These are phyloP conservation scores for Pseudoips prasinana DNA, from an alignment of 2,888 invertebrate species.

Conservation along the genomic window DNA sequence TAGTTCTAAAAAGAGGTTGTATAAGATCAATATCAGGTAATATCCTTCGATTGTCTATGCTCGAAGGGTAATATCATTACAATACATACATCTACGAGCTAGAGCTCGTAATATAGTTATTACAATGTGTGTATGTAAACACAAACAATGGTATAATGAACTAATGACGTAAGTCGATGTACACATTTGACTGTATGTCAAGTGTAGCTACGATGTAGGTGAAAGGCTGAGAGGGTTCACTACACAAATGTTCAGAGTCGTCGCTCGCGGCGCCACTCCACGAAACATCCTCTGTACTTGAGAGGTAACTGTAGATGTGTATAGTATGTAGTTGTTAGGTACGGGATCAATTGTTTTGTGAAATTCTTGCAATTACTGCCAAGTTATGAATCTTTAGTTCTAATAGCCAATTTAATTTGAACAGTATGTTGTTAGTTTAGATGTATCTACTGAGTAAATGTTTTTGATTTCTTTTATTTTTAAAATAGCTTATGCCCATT, in stretches of 20 bases:
- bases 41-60: too few species aligned
- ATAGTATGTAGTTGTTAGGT: constrained; percentile 3
- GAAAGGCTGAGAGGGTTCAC: constrained; percentile 49
- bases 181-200: constrained; percentile 51
- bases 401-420: too few species aligned
- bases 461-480: too few species aligned
- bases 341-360: constrained; percentile 2
- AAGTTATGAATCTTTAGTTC: neutral
- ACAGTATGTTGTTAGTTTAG: too few species aligned
- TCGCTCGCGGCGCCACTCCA: constrained; percentile 47
- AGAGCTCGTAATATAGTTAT: too few species aligned
- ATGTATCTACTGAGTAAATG: too few species aligned
- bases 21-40: too few species aligned
- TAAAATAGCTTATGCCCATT: too few species aligned
- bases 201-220: constrained; percentile 51
- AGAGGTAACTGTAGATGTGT: constrained; percentile 10
- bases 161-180: constrained; percentile 38
- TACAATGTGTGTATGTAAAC: too few species aligned
- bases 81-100: too few species aligned
- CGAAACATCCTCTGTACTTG: constrained; percentile 38
- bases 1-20: too few species aligned
- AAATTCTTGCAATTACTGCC: constrained; percentile 4
- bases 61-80: too few species aligned
- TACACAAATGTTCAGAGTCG: constrained; percentile 50
- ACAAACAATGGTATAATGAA: neutral